These are phyloP conservation scores for Teleiodes luculella DNA, from an alignment of 2,888 invertebrate species.

Conservation along the genomic window DNA sequence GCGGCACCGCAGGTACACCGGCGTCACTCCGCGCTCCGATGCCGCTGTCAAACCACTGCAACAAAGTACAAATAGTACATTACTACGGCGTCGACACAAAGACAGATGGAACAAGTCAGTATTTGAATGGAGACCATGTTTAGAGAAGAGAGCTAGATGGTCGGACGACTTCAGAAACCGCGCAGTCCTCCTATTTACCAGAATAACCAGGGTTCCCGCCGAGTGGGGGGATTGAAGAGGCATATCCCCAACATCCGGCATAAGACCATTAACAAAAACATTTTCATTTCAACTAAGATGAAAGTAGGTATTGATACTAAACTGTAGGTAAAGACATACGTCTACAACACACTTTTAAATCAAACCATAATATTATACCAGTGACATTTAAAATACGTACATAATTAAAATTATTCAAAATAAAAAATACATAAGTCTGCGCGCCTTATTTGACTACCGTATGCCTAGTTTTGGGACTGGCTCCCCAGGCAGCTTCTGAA, in stretches of 20 bases:
- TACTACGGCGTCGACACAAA: no score
- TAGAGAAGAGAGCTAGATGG: no score
- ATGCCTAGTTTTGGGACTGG: constrained; percentile 9
- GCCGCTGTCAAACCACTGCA: constrained; percentile 77
- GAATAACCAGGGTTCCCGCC: no score
- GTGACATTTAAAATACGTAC: constrained; percentile 10
- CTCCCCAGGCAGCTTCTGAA: constrained; percentile 25
- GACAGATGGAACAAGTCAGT: no score
- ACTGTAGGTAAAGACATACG: background rate
- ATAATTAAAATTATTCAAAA: constrained; percentile 8
- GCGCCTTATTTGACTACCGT: constrained; percentile 1
- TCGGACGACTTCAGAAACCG: no score
- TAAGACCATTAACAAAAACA: no score
- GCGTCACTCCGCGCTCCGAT: constrained; percentile 82
- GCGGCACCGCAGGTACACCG: constrained; percentile 86
- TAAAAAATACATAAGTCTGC: constrained; percentile 5
- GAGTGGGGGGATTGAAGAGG: no score
- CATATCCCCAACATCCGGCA: no score
- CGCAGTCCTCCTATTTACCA: no score
- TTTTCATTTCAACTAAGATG: background rate
- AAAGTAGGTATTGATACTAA: background rate
- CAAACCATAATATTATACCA: constrained; percentile 23
- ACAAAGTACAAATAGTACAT: constrained; percentile 27
- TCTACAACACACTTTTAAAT: constrained; percentile 67
- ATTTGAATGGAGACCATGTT: no score